Evolutionary conservation across 2,797 vertebrate species (phyloP).

Genomic region (Alfaro cultratus): DNA sequence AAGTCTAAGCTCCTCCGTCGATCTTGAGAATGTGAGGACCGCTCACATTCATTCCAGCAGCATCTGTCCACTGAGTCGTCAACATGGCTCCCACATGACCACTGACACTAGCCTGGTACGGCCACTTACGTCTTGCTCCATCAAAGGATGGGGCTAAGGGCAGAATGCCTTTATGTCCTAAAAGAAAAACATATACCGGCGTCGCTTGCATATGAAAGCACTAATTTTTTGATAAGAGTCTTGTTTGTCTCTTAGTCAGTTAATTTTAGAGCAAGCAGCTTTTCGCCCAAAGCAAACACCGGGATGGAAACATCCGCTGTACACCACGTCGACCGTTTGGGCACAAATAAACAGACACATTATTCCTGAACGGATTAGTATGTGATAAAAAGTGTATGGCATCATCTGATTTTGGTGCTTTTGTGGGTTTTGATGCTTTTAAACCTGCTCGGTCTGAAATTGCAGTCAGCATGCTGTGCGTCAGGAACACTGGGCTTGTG

Average conservation of each 20-base stretch:
- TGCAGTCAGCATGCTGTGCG: constrained; percentile 69
- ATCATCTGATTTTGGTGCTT: constrained; percentile 22
- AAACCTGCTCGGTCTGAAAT: constrained; percentile 34
- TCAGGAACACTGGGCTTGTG: constrained; percentile 66
- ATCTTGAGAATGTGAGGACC: constrained; percentile 65
- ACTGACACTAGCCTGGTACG: constrained; percentile 44
- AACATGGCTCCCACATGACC: constrained; percentile 44
- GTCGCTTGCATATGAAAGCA: constrained; percentile 13
- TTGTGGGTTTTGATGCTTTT: neutral
- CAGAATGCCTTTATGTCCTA: neutral
- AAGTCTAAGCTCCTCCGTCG: constrained; percentile 34
- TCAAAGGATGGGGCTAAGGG: constrained; percentile 28
- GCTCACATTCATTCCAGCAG: constrained; percentile 37
- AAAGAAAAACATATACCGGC: constrained; percentile 28
- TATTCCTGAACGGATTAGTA: constrained; percentile 6
- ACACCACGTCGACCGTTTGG: neutral
- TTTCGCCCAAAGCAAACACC: constrained; percentile 28
- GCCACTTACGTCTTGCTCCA: constrained; percentile 25
- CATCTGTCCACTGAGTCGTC: constrained; percentile 52
- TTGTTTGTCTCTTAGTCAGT: constrained; percentile 18
- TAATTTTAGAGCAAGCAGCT: constrained; percentile 17
- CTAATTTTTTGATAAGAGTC: neutral
- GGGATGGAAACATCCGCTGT: constrained; percentile 29
- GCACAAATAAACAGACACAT: neutral
- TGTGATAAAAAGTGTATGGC: constrained; percentile 18